These are phyloP conservation scores for Phasianus colchicus DNA, from an alignment of 2,113 vertebrate species.

Conservation along the genomic window DNA sequence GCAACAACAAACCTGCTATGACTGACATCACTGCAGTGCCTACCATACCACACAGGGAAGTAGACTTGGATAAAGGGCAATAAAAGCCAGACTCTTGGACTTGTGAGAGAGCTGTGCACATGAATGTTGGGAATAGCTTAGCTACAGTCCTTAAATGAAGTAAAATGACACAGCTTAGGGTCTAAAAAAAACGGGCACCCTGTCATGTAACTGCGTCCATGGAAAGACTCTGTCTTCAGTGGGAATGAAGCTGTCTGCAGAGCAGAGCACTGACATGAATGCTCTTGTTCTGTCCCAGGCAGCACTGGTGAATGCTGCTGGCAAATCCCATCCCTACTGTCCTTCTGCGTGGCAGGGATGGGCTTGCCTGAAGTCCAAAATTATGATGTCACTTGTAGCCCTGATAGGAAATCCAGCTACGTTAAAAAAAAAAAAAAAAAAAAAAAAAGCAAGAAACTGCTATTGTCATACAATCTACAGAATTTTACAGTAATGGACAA, in stretches of 20 bases:
- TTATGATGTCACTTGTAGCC: background rate
- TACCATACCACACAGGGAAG: rapidly evolving
- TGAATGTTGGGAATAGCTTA: background rate
- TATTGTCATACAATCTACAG: background rate
- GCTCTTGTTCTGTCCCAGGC: background rate
- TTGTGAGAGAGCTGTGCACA: background rate
- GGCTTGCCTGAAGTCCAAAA: background rate
- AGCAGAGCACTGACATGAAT: background rate
- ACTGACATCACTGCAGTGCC: background rate
- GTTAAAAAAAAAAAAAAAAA: background rate
- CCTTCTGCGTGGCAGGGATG: background rate
- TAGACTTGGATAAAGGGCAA: background rate
- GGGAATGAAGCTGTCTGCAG: background rate
- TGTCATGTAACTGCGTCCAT: background rate
- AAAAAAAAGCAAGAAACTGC: background rate
- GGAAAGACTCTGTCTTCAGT: background rate
- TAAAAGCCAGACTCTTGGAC: background rate
- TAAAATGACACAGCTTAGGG: background rate
- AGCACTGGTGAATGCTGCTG: background rate
- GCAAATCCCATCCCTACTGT: background rate
- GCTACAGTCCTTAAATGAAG: background rate
- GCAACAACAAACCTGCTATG: background rate
- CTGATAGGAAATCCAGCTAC: background rate
- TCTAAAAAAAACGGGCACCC: background rate
- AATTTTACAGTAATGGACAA: background rate